phyloP scores from a whole-genome alignment of 2,797 vertebrate genomes.

The Pempheris klunzingeri region DNA sequence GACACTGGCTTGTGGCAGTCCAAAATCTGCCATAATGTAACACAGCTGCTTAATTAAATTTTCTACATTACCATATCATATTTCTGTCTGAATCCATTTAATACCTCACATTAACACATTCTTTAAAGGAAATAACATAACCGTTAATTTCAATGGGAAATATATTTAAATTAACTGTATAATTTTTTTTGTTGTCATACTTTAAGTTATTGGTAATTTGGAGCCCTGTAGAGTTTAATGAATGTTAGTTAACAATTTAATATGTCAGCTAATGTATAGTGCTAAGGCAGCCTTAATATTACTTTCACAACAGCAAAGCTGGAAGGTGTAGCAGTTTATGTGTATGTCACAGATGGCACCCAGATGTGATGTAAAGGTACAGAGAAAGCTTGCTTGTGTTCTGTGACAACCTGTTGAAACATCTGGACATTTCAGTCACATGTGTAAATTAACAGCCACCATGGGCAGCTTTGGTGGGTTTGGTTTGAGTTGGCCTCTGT shows the following conservation, averaged over 20 bases:
- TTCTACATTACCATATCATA: neutral
- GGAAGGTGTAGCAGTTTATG: neutral
- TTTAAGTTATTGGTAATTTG: neutral
- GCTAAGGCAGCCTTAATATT: neutral
- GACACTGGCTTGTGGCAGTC: neutral
- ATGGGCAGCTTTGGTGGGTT: neutral
- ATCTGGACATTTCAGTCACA: neutral
- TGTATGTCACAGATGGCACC: neutral
- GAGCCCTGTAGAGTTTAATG: neutral
- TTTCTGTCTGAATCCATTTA: neutral
- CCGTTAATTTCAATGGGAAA: neutral
- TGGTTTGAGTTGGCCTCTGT: conserved; percentile 32
- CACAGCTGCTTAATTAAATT: neutral
- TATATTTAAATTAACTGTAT: neutral
- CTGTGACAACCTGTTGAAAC: conserved; percentile 20
- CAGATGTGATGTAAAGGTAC: conserved; percentile 28
- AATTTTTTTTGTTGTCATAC: neutral
- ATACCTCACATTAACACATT: neutral
- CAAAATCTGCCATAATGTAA: neutral
- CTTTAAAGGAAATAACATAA: neutral
- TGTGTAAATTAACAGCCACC: neutral
- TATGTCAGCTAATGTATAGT: neutral
- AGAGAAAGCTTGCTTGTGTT: neutral
- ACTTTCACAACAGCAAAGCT: neutral
- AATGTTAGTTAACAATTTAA: neutral